Evolutionary conservation across 2,113 vertebrate species (phyloP), one percentile per base, ranked within the genome.

Genomic region (Bambusicola thoracicus): DNA sequence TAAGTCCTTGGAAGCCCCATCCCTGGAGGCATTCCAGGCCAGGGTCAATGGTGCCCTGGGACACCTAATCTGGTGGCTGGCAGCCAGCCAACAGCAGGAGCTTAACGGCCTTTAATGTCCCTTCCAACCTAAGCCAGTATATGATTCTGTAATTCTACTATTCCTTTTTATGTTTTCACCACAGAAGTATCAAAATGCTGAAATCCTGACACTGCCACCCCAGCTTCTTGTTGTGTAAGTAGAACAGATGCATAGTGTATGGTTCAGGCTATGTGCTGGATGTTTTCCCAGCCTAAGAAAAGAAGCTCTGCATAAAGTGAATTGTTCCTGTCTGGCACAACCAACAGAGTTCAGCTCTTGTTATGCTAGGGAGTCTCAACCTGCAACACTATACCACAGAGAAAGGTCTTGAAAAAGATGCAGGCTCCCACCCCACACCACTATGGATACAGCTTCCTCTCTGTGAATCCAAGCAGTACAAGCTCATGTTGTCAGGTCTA

Each of bases 391-490:
- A 13, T 8, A 34, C 1, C 3, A 20, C 8, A 1, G 0, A 58
- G 22, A 69, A 13, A 6, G 62, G 17, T 6, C 34, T 44, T 85
- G 44, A 22, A 40, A 93, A 27, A 11, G 14, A 11, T 7, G 6
- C 10, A 8, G 17, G 66, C 43, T 59, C 2, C 38, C 65, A 16
- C 8, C 38, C 25, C 1, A 0, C 4, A 2, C 15, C 56, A 2
- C 4, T 51, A 18, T 13, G 48, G 16, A 1, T 55, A 46, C 5
- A 32, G 4, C 40, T 86, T 56, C n/a, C n/a, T 49, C 65, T 78
- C 68, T 34, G 8, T 16, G 25, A 67, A 40, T 69, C 16, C 6
- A 14, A 43, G 30, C 40, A 68, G 20, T 10, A 4, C 36, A 81
- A 63, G 43, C 36, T 14, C 15, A 18, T 27, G 13, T 46, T 79